Evolutionary conservation across 2,113 vertebrate genomes (phyloP).

Genomic region (Sinocyclocheilus rhinocerous): DNA sequence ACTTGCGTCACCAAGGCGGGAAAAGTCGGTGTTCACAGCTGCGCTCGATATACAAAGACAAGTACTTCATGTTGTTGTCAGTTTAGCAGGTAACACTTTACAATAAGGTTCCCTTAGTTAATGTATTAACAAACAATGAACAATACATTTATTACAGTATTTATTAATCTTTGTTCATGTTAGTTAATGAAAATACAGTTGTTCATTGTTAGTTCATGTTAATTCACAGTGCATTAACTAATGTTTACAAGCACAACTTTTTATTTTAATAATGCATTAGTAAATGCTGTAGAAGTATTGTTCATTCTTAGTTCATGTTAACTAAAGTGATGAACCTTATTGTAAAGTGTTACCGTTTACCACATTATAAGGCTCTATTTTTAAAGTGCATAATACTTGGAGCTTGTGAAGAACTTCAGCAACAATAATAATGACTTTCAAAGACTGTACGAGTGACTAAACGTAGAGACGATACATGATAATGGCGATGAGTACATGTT

Average conservation of each 20-base stretch:
- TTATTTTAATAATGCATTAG: too few relatives aligned
- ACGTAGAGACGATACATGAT: conserved; percentile 37
- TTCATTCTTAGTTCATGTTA: too few relatives aligned
- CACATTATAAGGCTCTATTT: conserved; percentile 57
- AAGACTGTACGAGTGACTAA: conserved; percentile 16
- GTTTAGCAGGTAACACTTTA: not conserved
- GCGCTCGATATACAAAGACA: conserved; percentile 29
- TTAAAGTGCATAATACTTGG: conserved; percentile 54
- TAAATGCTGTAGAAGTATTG: too few relatives aligned
- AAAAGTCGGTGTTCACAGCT: not conserved
- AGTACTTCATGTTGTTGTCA: conserved; percentile 37
- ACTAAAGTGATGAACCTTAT: too few relatives aligned
- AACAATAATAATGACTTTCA: conserved; percentile 31
- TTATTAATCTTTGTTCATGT: too few relatives aligned
- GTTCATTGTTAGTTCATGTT: too few relatives aligned
- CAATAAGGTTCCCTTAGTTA: too few relatives aligned
- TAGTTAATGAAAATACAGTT: too few relatives aligned
- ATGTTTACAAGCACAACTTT: too few relatives aligned
- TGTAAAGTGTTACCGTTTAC: not conserved
- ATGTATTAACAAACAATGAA: too few relatives aligned
- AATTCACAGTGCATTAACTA: too few relatives aligned
- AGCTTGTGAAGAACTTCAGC: conserved; percentile 25
- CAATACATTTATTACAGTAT: too few relatives aligned
- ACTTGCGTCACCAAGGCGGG: not conserved
- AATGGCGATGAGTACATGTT: not conserved